Base-by-base conservation (phyloP, 2,888 invertebrate species). In the Ophioninae sp. region DNA sequence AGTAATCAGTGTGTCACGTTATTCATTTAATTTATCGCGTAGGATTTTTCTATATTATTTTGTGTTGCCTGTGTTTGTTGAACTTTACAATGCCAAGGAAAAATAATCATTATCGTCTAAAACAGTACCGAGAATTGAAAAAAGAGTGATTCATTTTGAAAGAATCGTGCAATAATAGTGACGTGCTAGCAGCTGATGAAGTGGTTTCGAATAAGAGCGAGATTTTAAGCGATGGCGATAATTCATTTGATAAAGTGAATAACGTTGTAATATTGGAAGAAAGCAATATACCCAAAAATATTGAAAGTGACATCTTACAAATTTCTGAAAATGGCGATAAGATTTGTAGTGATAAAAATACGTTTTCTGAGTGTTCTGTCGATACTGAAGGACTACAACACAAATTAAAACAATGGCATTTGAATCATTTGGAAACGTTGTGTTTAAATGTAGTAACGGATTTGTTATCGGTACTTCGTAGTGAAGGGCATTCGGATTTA, bases 361-460 rank as follows among this genome's bases (percentile, higher is more conserved):
- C 44, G 59, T 59, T 8, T 22, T 41, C 65, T 65, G 44, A 68
- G 30, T 17, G 17, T 68, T 63, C 64, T 67, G 67, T 51, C 23
- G 63, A 61, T 69, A 78, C 59, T 44, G 68, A 22, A 20, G 61
- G 69, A 51, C 20, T 77, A 13, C 5, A 67, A 77, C 7, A 77
- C n/a, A 77, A 77, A 77, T 67, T 77, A 39, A 68, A 63, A 58
- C 58, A 68, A 13, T 79, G 73, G 79, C 37, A 37, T 58, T 39
- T 79, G 7, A 23, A 56, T 20, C 51, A 79, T 65, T 23, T 67
- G 51, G 67, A 58, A 37, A 73, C 79, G 65, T 64, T 79, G 71
- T 56, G 73, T 65, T 64, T 79, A 44, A 82, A 65, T 64, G 77
- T 77, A 3, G 37, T 75, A 17, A 61, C 75, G 6, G 68, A 82